Evolutionary conservation across 2,113 vertebrate species (phyloP).

Genomic region (Galbula dea): DNA sequence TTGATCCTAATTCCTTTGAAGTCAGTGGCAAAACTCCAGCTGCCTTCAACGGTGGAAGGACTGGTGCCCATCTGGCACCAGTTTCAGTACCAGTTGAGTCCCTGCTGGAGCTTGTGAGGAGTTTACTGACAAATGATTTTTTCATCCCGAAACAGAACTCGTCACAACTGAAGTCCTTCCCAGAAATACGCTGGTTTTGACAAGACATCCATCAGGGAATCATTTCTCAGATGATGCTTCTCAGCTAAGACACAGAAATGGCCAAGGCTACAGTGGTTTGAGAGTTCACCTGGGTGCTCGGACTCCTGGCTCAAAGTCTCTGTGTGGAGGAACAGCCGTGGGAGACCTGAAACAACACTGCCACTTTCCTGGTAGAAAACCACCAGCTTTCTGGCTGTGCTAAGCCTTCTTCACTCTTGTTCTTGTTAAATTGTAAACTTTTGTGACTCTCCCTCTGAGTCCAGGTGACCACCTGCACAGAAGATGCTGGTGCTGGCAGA

Average conservation of each 20-base stretch:
- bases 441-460: not conserved
- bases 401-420: not conserved
- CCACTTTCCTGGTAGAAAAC: not conserved
- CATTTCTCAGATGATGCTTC: not conserved
- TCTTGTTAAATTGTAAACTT: not conserved
- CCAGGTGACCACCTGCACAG: not conserved
- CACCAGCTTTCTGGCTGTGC: not conserved
- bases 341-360: not conserved
- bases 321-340: not conserved
- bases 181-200: not conserved
- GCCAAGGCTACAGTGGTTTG: not conserved
- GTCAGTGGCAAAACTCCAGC: constrained; percentile 39
- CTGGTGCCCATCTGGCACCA: constrained; percentile 37
- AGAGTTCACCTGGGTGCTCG: not conserved
- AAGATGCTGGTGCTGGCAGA: not conserved
- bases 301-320: not conserved
- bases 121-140: not conserved
- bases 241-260: not conserved
- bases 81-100: constrained; percentile 6
- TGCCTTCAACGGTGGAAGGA: not conserved
- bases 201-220: not conserved
- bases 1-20: constrained; percentile 57
- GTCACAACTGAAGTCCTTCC: not conserved
- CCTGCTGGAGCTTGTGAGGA: not conserved
- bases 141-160: not conserved